Conservation (phyloP, 2,888 invertebrate species). For the Apomyelois bistriatella region DNA sequence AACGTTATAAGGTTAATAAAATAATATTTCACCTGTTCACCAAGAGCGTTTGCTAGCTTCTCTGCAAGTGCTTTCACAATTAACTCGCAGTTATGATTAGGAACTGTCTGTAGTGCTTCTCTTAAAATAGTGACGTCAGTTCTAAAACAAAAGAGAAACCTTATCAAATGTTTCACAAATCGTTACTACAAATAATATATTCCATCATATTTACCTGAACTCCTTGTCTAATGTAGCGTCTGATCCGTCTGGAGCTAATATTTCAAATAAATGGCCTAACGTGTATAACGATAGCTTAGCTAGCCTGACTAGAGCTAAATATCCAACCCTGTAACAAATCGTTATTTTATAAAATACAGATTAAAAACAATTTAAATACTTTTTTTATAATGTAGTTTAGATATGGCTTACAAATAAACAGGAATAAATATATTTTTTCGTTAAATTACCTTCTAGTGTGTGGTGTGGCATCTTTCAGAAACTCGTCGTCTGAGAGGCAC, state of each 20-base stretch:
- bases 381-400: too few species aligned
- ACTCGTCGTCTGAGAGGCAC: slow-evolving; percentile 71
- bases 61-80: slow-evolving; percentile 91
- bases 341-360: neutral
- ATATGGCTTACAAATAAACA: too few species aligned
- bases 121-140: slow-evolving; percentile 84
- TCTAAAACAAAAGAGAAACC: slow-evolving; percentile 34
- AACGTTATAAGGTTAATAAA: too few species aligned
- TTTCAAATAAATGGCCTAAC: slow-evolving; percentile 88
- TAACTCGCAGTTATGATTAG: slow-evolving; percentile 90
- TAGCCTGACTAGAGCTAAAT: slow-evolving; percentile 91
- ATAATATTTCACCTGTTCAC: slow-evolving; percentile 81
- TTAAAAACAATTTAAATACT: neutral
- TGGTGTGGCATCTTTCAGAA: slow-evolving; percentile 65
- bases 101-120: slow-evolving; percentile 91
- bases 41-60: slow-evolving; percentile 89
- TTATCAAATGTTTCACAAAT: neutral
- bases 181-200: neutral
- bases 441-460: slow-evolving; percentile 64
- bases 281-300: slow-evolving; percentile 94
- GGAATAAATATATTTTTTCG: slow-evolving; percentile 9
- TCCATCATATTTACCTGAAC: slow-evolving; percentile 46
- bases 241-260: slow-evolving; percentile 75
- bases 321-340: slow-evolving; percentile 84
- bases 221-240: slow-evolving; percentile 62